phyloP scores from a whole-genome alignment of 2,797 vertebrate genomes.

The Anabas testudineus region DNA sequence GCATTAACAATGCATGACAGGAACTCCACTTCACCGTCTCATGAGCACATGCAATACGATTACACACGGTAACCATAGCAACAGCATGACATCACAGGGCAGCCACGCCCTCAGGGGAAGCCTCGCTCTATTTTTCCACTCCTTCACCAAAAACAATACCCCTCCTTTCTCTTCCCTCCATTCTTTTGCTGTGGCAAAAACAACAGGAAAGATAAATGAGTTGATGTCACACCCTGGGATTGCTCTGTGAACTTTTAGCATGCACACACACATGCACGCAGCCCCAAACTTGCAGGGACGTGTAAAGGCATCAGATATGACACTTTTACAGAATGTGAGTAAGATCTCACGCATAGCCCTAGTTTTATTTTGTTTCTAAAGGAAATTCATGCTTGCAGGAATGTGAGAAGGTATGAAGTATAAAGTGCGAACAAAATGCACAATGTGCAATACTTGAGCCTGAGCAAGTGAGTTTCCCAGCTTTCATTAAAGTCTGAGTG shows the following conservation, averaged over 20 bases:
- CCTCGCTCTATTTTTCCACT: conserved; percentile 52
- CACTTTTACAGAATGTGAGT: background rate
- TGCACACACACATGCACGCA: background rate
- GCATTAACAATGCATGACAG: conserved; percentile 47
- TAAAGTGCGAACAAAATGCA: conserved; percentile 10
- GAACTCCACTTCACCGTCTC: conserved; percentile 12
- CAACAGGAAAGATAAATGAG: conserved; percentile 40
- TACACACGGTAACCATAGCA: conserved; percentile 43
- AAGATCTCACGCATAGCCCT: conserved; percentile 35
- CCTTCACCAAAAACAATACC: conserved; percentile 60
- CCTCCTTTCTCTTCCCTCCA: conserved; percentile 42
- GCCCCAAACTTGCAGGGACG: conserved; percentile 9
- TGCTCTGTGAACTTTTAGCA: conserved; percentile 18
- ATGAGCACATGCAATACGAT: conserved; percentile 32
- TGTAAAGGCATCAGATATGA: conserved; percentile 29
- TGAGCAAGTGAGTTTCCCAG: background rate
- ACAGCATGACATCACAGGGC: conserved; percentile 63
- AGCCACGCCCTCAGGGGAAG: conserved; percentile 48
- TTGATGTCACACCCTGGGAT: background rate
- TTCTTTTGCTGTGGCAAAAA: conserved; percentile 49
- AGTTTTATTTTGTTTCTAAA: too few relatives aligned
- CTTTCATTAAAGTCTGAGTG: conserved; percentile 15
- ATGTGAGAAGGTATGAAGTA: conserved; percentile 11
- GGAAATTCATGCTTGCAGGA: conserved; percentile 14
- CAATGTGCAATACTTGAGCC: background rate